A percentile compares a stretch with the other conserved stretches of the same genome.
Conservation (phyloP, 2,797 vertebrate species). For the Alauda arvensis region DNA sequence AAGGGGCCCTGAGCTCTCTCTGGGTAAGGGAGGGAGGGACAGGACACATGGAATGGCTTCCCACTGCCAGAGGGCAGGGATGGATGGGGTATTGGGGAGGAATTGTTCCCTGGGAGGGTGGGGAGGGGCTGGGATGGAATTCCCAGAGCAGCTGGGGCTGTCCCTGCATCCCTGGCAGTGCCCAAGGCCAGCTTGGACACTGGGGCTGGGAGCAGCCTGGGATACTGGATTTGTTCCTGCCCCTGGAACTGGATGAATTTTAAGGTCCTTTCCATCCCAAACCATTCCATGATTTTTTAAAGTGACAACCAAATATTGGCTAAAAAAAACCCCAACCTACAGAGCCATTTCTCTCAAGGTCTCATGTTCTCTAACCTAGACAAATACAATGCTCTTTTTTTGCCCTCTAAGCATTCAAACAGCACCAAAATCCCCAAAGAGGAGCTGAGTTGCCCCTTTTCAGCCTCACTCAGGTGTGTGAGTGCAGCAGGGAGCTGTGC, state of each 20-base stretch:
- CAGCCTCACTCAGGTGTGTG: background rate
- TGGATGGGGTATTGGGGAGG: rapidly evolving
- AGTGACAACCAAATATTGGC: background rate
- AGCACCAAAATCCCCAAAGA: background rate
- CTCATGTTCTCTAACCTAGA: background rate
- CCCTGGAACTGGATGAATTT: background rate
- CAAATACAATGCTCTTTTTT: background rate
- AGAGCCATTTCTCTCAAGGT: background rate
- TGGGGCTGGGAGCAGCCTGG: background rate
- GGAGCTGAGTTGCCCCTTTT: background rate
- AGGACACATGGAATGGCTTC: background rate
- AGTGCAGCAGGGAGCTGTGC: background rate
- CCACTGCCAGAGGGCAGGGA: rapidly evolving
- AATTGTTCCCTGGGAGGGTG: background rate
- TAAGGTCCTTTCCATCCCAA: background rate
- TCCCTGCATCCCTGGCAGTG: background rate
- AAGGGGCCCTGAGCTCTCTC: too few relatives aligned
- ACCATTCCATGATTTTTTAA: background rate
- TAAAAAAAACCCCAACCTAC: background rate
- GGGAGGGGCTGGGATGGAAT: background rate
- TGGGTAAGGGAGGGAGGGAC: background rate
- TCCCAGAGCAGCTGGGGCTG: background rate
- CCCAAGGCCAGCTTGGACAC: rapidly evolving
- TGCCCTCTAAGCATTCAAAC: background rate
- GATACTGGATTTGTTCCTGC: rapidly evolving